A percentile compares a stretch with the other conserved stretches of the same genome.
These are phyloP conservation scores for Drosophila kanekoi DNA, from an alignment of 2,888 invertebrate genomes.

Conservation along the genomic window DNA sequence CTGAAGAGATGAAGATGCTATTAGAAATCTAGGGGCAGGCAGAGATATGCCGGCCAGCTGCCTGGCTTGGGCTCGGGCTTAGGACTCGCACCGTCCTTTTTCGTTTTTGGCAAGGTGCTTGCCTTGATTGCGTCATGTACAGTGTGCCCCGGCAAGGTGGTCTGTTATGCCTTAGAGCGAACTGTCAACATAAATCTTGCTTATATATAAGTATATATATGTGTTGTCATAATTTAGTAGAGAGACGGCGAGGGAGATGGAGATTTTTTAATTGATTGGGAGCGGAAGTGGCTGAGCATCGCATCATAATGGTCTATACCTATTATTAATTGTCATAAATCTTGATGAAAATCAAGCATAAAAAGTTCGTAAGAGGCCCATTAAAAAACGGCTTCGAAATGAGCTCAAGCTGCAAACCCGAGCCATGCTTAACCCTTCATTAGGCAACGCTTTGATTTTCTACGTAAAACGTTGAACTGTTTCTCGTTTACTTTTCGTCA, in stretches of 20 bases:
- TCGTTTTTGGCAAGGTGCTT: conserved; percentile 72
- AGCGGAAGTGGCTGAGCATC: conserved; percentile 66
- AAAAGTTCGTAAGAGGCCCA: conserved; percentile 77
- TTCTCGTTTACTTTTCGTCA: conserved; percentile 62
- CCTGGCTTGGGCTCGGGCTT: conserved; percentile 31
- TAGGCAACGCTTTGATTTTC: conserved; percentile 63
- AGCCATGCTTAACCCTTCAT: conserved; percentile 51
- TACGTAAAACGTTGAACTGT: conserved; percentile 26
- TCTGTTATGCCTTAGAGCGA: conserved; percentile 34
- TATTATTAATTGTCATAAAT: conserved; percentile 85
- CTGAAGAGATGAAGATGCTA: conserved; percentile 47
- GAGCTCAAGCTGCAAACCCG: conserved; percentile 67
- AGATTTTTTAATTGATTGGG: conserved; percentile 70
- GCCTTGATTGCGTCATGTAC: conserved; percentile 65
- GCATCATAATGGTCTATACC: conserved; percentile 56
- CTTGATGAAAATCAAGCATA: conserved; percentile 79
- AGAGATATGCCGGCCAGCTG: conserved; percentile 57
- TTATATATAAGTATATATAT: conserved; percentile 46
- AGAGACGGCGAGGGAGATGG: background rate
- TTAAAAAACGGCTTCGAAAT: conserved; percentile 40
- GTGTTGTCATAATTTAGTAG: conserved; percentile 71
- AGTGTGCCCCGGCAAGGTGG: conserved; percentile 52
- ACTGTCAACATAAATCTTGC: conserved; percentile 66
- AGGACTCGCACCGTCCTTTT: conserved; percentile 14
- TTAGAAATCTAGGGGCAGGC: conserved; percentile 18